Base-by-base conservation (phyloP, 2,888 invertebrate genomes). In the Hemicrepidius hirtus region DNA sequence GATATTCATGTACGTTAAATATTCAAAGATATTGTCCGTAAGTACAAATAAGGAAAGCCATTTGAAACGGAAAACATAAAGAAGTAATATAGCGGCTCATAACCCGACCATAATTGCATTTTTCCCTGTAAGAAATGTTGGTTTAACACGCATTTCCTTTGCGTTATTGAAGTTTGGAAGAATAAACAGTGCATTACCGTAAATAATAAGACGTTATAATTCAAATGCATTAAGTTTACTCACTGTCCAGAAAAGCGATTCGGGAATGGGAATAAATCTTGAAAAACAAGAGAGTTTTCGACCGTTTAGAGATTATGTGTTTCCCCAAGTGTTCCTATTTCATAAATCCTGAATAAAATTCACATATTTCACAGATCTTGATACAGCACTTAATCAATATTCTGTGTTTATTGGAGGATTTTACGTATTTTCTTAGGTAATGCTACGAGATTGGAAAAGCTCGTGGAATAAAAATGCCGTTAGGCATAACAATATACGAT, bases 331-430 rank as follows among this genome's bases (percentile, higher is more conserved):
- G 66, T 67, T 67, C 32, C 35, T 72, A 72, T 68, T 72, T 57
- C 68, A 55, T 63, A 72, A 68, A 63, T 63, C 49, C 63, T 63
- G 72, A 68, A 72, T 72, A 72, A 72, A 60, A 68, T 72, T 72
- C 63, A 63, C 68, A 72, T 72, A 67, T 53, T 63, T 72, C 55
- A 68, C 63, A 49, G 57, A 68, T 55, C 46, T 57, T 59, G 53
- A 55, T 53, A 44, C 57, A 49, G 63, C 55, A 63, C 57, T 72
- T 67, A 67, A 72, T 72, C 72, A 72, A 68, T 68, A 72, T 68
- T 72, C 72, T 16, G 63, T 63, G 68, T 67, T 72, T 72, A 72
- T 72, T 72, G 72, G 37, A 68, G 21, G 55, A 57, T 67, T 72
- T 60, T 41, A 53, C 53, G 63, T 68, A 62, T 62, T 68, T 57